Evolutionary conservation across 2,113 vertebrate species (phyloP), one percentile per base, ranked within the genome.

Genomic region (Barbus barbus): DNA sequence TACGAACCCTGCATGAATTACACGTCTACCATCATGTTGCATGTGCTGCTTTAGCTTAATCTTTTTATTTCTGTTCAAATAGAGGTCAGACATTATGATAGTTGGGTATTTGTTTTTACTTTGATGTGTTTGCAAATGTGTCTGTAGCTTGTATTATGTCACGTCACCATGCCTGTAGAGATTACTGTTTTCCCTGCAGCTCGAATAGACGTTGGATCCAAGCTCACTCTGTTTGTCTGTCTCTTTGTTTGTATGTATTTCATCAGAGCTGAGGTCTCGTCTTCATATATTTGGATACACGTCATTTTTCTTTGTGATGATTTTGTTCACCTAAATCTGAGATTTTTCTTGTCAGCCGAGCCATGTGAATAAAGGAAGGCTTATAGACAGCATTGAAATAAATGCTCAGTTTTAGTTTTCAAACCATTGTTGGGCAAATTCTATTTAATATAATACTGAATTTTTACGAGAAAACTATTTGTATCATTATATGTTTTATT

Each of bases 1-100:
- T 44, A 76, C 46, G 51, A 88, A 69, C 69, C 87, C 81, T 91
- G 92, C 91, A 93, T 83, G 83, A 28, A 63, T 72, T 36, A 13
- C 65, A 51, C 84, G 11, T 46, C 60, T 48, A 14, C 75, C 11
- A 16, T 83, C 83, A 60, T 82, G 63, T 80, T 81, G 84, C 73
- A 86, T 85, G 84, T 84, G 81, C 53, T 48, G 20, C 22, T 44
- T 5, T 33, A 38, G 24, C 24, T 63, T 78, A 84, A 87, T 87
- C 86, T 86, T 80, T 20, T 65, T 74, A 1, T 26, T 71, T 44
- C 20, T 36, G 63, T 77, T 13, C 13, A 46, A 18, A 73, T 83
- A 65, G 38, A 73, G 41, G n/a, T n/a, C 46, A 24, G 77, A 24
- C 28, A 14, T 48, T 69, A 51, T 58, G 26, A 72, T 26, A 26